Evolutionary conservation across 1,140 invertebrate species (phyloP).

Genomic region (Drosophila triauraria): DNA sequence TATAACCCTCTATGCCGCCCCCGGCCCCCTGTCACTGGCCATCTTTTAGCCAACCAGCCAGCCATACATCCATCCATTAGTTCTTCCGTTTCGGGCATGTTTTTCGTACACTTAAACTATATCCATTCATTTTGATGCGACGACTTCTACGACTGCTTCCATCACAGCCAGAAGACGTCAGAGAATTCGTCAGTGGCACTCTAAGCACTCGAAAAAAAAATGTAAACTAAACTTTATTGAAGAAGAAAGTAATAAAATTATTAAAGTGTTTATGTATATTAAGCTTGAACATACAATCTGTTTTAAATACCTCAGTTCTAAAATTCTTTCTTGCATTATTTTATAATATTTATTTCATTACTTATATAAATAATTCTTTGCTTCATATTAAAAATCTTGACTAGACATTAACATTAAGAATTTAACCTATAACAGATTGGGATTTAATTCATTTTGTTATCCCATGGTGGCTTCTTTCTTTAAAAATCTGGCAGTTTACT

Average conservation of each 20-base stretch:
- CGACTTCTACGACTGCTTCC: conserved; percentile 30
- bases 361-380: too few relatives aligned
- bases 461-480: too few relatives aligned
- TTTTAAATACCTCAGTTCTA: too few relatives aligned
- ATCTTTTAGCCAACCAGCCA: conserved; percentile 56
- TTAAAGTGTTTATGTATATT: too few relatives aligned
- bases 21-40: conserved; percentile 26
- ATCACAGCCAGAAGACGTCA: conserved; percentile 35
- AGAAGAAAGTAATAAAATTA: background rate
- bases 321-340: too few relatives aligned
- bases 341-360: too few relatives aligned
- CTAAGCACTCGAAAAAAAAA: conserved; percentile 9
- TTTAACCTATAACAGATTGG: too few relatives aligned
- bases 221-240: background rate
- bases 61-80: conserved; percentile 71
- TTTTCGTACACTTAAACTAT: conserved; percentile 62
- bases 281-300: too few relatives aligned
- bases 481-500: too few relatives aligned
- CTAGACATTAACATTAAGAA: too few relatives aligned
- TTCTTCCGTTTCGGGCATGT: conserved; percentile 62
- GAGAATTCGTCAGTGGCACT: conserved; percentile 27
- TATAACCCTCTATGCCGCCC: conserved; percentile 1
- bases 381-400: too few relatives aligned
- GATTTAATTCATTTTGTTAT: too few relatives aligned
- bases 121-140: conserved; percentile 63